Evolutionary conservation across 1,140 invertebrate genomes (phyloP).

Genomic region (Nautilus pompilius): DNA sequence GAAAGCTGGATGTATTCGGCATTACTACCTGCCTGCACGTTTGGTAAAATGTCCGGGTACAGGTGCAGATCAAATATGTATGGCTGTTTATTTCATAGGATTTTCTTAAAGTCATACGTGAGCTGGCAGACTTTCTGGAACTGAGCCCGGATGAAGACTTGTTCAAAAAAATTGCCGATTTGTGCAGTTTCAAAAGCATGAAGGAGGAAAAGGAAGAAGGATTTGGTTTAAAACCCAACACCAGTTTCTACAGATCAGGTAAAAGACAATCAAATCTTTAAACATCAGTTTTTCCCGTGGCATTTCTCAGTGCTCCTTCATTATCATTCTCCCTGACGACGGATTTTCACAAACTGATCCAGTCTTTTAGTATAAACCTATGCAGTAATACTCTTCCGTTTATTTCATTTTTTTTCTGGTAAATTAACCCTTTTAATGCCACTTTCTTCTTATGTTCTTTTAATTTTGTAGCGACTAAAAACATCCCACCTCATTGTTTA

Average conservation of each 20-base stretch:
- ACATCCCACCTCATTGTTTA: too few relatives aligned
- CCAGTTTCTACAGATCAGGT: constrained; percentile 21
- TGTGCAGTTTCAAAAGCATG: constrained; percentile 15
- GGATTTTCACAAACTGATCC: too few relatives aligned
- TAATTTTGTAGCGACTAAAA: too few relatives aligned
- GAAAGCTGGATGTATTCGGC: neutral
- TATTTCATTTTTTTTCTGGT: too few relatives aligned
- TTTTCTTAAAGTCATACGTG: constrained; percentile 1
- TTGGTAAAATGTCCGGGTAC: neutral
- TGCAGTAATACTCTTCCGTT: too few relatives aligned
- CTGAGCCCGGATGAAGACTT: constrained; percentile 7
- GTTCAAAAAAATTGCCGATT: constrained; percentile 11
- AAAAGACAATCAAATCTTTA: too few relatives aligned
- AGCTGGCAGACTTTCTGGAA: constrained; percentile 8
- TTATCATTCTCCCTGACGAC: too few relatives aligned
- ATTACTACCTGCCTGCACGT: neutral
- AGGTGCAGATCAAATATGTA: neutral
- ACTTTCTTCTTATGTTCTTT: too few relatives aligned
- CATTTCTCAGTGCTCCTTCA: too few relatives aligned
- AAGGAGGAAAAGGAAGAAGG: constrained; percentile 16
- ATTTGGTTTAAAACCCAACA: neutral
- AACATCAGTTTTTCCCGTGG: too few relatives aligned
- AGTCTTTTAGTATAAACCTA: too few relatives aligned
- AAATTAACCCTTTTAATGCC: too few relatives aligned
- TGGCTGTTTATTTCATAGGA: constrained; percentile 12